phyloP scores from a whole-genome alignment of 2,888 invertebrate genomes.

The Saturnia pavonia region DNA sequence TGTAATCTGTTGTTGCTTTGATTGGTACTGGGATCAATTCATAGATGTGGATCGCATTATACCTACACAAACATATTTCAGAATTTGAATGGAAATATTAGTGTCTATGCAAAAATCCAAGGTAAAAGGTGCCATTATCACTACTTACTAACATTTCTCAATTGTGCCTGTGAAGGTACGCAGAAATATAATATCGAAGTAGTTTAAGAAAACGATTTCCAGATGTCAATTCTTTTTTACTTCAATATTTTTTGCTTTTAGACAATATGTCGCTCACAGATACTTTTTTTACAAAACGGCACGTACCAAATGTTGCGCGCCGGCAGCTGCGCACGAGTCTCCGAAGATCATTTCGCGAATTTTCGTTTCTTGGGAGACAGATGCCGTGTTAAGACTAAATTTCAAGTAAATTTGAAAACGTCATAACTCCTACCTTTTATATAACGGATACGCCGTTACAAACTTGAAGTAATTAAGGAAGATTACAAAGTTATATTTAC shows the following conservation, averaged over 20 bases:
- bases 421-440: constrained; percentile 32
- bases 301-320: constrained; percentile 73
- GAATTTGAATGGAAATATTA: background rate
- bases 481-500: constrained; percentile 23
- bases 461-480: constrained; percentile 17
- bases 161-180: background rate
- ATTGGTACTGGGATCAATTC: too few relatives aligned
- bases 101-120: background rate
- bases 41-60: too few relatives aligned
- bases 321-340: constrained; percentile 64
- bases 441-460: constrained; percentile 29
- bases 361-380: constrained; percentile 59
- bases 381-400: constrained; percentile 39
- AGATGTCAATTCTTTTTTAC: constrained; percentile 22
- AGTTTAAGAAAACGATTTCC: constrained; percentile 15
- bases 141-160: background rate
- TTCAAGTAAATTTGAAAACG: constrained; percentile 37
- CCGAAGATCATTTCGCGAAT: constrained; percentile 68
- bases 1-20: too few relatives aligned
- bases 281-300: constrained; percentile 50
- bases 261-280: constrained; percentile 41
- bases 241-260: constrained; percentile 38
- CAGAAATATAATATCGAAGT: background rate
- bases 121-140: background rate
- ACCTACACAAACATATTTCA: background rate